These are phyloP conservation scores for Ricordea florida DNA, from an alignment of 92 coral and sea anemone species.

Conservation along the genomic window DNA sequence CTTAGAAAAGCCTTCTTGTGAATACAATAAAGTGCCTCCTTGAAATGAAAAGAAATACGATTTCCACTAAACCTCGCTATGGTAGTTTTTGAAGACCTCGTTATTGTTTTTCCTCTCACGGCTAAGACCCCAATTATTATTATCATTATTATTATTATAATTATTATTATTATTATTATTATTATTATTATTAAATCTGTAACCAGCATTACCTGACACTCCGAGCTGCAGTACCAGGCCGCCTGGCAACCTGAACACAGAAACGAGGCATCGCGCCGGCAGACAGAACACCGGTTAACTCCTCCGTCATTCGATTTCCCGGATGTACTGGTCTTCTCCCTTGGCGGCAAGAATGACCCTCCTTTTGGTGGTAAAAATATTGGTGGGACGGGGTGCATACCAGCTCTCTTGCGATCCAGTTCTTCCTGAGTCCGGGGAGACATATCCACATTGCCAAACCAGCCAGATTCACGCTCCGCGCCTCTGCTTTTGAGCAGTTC, in stretches of 20 bases:
- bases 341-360: conserved; percentile 58
- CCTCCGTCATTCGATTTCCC: conserved; percentile 65
- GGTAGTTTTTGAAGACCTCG: no score
- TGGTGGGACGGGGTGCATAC: conserved; percentile 21
- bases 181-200: no score
- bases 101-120: no score
- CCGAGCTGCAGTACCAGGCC: conserved; percentile 98
- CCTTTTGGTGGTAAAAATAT: conserved; percentile 62
- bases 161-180: no score
- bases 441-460: conserved; percentile 84
- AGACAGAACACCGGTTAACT: conserved; percentile 83
- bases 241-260: conserved; percentile 98
- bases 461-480: conserved; percentile 79
- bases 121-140: no score
- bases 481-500: conserved; percentile 43
- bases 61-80: no score
- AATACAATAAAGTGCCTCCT: no score
- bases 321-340: conserved; percentile 41
- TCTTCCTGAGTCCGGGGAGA: conserved; percentile 66
- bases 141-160: no score
- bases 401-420: conserved; percentile 60
- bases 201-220: conserved; percentile 94
- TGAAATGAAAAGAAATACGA: no score
- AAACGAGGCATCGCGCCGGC: conserved; percentile 96
- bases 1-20: no score